Percentiles rank a stretch among this genome's conserved stretches.
phyloP scores from a whole-genome alignment of 2,797 vertebrate species.

The Sebastes jordani region DNA sequence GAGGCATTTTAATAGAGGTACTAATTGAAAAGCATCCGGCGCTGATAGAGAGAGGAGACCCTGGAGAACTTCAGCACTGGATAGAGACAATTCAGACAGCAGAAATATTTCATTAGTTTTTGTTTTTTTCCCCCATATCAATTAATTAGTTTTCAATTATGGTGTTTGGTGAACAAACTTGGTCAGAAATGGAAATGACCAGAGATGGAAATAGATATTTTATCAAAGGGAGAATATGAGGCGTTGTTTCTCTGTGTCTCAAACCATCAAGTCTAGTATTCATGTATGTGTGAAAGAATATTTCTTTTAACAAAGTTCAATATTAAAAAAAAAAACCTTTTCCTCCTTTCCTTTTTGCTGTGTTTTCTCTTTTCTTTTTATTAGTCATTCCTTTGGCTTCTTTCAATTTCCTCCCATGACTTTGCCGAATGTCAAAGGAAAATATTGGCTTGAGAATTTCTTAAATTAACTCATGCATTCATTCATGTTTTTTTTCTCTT shows the following conservation, averaged over 20 bases:
- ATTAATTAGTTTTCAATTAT: constrained; percentile 48
- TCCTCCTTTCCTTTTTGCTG: too few species aligned
- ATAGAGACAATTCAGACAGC: constrained; percentile 7
- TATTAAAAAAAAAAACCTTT: neutral
- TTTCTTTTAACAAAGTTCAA: neutral
- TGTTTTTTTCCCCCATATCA: neutral
- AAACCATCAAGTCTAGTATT: neutral
- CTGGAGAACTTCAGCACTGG: constrained; percentile 20
- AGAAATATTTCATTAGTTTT: constrained; percentile 40
- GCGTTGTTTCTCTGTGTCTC: neutral
- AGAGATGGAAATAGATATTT: constrained; percentile 8
- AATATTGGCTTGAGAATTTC: neutral
- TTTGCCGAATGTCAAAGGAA: constrained; percentile 27
- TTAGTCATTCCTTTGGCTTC: neutral
- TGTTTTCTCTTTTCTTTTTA: neutral
- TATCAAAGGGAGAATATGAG: neutral
- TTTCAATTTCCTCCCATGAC: neutral
- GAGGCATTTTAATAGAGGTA: constrained; percentile 68
- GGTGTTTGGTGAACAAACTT: constrained; percentile 13
- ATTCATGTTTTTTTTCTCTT: neutral
- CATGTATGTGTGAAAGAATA: neutral
- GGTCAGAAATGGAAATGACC: constrained; percentile 20
- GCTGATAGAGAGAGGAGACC: constrained; percentile 34
- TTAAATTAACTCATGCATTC: constrained; percentile 6
- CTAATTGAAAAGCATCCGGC: constrained; percentile 60